Evolutionary conservation across 2,888 invertebrate species (phyloP).

Genomic region (Acleris sparsana): DNA sequence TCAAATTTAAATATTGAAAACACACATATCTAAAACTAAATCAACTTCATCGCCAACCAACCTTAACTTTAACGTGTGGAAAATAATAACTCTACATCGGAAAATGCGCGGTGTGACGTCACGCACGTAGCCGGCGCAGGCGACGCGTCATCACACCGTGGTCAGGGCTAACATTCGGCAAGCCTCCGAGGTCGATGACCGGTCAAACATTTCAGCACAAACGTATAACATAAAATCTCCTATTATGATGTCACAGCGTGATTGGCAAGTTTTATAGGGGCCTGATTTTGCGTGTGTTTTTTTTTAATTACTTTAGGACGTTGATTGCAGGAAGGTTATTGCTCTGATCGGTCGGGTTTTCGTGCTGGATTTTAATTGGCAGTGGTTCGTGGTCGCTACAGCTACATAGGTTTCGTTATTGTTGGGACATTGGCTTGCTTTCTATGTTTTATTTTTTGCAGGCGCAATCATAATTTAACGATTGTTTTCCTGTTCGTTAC

Average conservation of each 20-base stretch:
- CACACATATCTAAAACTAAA: no score
- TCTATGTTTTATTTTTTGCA: not conserved
- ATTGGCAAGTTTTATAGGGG: constrained; percentile 41
- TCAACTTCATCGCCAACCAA: no score
- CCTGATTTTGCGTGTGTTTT: constrained; percentile 49
- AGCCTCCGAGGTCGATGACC: constrained; percentile 64
- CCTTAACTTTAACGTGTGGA: no score
- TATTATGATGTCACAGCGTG: constrained; percentile 70
- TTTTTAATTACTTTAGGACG: constrained; percentile 38
- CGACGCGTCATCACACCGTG: constrained; percentile 49
- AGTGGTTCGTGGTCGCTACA: constrained; percentile 15
- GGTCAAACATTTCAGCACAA: constrained; percentile 65
- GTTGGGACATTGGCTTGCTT: not conserved
- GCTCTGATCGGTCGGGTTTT: constrained; percentile 9
- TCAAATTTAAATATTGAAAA: no score
- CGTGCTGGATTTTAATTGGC: constrained; percentile 27
- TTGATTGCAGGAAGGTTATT: constrained; percentile 36
- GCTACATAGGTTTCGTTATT: constrained; percentile 14
- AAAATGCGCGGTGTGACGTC: constrained; percentile 54
- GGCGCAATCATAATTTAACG: not conserved
- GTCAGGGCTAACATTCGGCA: constrained; percentile 68
- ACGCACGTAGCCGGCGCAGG: constrained; percentile 39
- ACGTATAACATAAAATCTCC: constrained; percentile 42
- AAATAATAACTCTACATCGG: constrained; percentile 43
- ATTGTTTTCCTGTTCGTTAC: not conserved